Percentiles rank a stretch among this genome's conserved stretches.
Evolutionary conservation across 2,113 vertebrate species (phyloP).

Genomic region (Sebastes schlegelii): DNA sequence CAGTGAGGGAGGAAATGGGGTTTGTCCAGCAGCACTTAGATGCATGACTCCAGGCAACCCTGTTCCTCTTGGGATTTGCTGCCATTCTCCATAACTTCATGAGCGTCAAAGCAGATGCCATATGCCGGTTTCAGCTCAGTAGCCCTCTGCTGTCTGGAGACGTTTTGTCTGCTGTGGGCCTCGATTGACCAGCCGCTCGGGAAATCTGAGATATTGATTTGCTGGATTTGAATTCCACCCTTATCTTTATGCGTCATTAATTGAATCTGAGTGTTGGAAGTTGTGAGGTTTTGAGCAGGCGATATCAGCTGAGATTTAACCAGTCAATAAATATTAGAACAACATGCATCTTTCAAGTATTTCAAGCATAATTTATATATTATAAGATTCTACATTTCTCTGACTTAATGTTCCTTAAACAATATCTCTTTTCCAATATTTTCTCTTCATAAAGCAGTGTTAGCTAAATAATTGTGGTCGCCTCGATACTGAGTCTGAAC

Average conservation of each 20-base stretch:
- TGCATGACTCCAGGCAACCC: constrained; percentile 70
- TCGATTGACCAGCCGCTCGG: constrained; percentile 34
- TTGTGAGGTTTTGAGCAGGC: constrained; percentile 8
- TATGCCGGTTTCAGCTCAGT: constrained; percentile 48
- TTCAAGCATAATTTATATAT: not conserved
- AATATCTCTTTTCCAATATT: not conserved
- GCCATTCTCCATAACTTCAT: constrained; percentile 78
- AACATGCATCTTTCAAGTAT: not conserved
- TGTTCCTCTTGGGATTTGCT: constrained; percentile 61
- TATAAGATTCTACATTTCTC: not conserved
- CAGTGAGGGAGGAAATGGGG: constrained; percentile 55
- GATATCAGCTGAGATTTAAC: not conserved
- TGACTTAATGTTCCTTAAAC: not conserved
- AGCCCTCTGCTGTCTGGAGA: constrained; percentile 41
- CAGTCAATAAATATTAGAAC: not conserved
- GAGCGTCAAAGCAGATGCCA: constrained; percentile 63
- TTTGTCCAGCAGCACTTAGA: constrained; percentile 76
- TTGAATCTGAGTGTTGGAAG: constrained; percentile 25
- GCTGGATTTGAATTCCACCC: constrained; percentile 36
- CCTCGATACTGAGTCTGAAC: constrained; percentile 17
- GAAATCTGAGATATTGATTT: constrained; percentile 52
- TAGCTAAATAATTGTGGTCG: not conserved
- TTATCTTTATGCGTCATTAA: constrained; percentile 19
- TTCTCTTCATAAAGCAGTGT: not conserved
- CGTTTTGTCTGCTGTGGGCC: constrained; percentile 54